A percentile compares a stretch with the other conserved stretches of the same genome.
phyloP scores from a whole-genome alignment of 2,113 vertebrate species.

The Cephalopholis sonnerati region DNA sequence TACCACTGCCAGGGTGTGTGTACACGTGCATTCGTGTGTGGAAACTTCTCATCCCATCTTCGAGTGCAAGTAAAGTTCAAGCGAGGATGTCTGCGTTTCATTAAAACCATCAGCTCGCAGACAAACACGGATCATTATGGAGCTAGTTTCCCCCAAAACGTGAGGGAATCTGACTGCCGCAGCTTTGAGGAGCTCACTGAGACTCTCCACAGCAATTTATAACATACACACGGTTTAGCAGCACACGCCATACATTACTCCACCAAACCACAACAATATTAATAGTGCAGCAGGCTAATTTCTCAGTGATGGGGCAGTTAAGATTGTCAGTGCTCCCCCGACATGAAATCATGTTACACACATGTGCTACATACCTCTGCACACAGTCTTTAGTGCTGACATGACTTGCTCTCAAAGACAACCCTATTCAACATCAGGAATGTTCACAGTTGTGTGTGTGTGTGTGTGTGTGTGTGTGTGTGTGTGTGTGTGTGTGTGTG shows the following conservation, averaged over 20 bases:
- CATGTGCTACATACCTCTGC: constrained; percentile 66
- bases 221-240: constrained; percentile 49
- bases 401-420: constrained; percentile 67
- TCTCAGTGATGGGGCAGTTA: constrained; percentile 51
- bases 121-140: constrained; percentile 59
- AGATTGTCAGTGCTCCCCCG: constrained; percentile 53
- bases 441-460: constrained; percentile 65
- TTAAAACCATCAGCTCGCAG: constrained; percentile 67
- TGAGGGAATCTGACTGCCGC: constrained; percentile 66
- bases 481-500: constrained; percentile 19
- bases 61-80: constrained; percentile 75
- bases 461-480: constrained; percentile 39
- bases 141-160: constrained; percentile 52
- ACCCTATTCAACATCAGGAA: constrained; percentile 63
- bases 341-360: constrained; percentile 73
- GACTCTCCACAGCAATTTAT: constrained; percentile 43
- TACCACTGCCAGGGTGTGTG: constrained; percentile 36
- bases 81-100: constrained; percentile 68
- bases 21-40: constrained; percentile 44
- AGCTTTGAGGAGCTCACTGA: constrained; percentile 36
- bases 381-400: constrained; percentile 54
- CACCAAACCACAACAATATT: constrained; percentile 63
- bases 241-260: constrained; percentile 56
- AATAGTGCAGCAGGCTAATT: constrained; percentile 61
- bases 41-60: constrained; percentile 61